phyloP scores from a whole-genome alignment of 2,113 vertebrate genomes.

The Talpa occidentalis region DNA sequence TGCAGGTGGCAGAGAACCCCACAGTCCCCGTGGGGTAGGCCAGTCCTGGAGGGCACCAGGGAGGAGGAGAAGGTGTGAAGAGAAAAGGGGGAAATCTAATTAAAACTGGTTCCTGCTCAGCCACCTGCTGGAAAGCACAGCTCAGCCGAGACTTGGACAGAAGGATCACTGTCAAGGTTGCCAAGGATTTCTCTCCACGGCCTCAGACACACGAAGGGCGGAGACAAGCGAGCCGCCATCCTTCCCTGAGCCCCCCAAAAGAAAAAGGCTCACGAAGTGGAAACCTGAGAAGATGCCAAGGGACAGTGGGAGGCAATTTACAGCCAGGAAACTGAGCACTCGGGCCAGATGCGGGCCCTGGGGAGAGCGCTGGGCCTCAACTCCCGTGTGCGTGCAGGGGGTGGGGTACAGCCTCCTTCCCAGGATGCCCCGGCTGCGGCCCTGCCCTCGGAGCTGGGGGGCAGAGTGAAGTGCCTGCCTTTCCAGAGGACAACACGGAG shows the following conservation, averaged over 20 bases:
- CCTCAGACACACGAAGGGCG: neutral
- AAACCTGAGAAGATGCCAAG: conserved; percentile 73
- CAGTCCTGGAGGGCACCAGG: neutral
- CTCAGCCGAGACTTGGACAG: neutral
- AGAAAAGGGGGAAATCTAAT: conserved; percentile 51
- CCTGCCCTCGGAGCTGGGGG: neutral
- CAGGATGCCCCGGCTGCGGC: neutral
- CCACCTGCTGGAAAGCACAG: conserved; percentile 58
- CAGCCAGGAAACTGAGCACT: conserved; percentile 70
- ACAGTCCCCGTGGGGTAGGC: neutral
- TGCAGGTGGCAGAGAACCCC: neutral
- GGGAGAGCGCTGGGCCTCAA: neutral
- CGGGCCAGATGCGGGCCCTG: conserved; percentile 62
- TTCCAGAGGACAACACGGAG: neutral
- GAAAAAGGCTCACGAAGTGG: conserved; percentile 10
- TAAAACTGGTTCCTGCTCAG: neutral
- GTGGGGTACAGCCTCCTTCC: neutral
- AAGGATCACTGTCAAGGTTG: neutral
- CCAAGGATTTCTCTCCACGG: neutral
- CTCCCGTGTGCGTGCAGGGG: rapidly evolving
- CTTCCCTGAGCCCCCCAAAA: neutral
- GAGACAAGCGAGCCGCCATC: neutral
- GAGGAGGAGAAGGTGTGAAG: neutral
- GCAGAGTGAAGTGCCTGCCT: neutral
- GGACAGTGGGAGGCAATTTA: conserved; percentile 67